Base-by-base conservation (phyloP, 2,113 vertebrate species). In the Corydoras sp. region DNA sequence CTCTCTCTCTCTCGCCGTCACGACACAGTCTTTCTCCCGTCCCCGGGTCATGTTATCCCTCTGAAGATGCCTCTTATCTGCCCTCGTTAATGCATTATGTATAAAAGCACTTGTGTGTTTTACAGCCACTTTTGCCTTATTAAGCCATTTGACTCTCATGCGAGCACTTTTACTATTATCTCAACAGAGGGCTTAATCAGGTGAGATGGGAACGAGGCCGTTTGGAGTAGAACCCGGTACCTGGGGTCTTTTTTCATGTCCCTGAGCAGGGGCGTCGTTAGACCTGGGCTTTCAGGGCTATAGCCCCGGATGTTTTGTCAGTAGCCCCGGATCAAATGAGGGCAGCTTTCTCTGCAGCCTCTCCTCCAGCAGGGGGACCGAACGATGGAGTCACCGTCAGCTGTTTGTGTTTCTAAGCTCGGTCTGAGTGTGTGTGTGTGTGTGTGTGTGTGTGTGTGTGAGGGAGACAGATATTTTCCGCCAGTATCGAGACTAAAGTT, bases 91-190 rank as follows among this genome's bases (percentile, higher is more conserved):
- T 86, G 85, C 83, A 85, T 89, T 87, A 89, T 86, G 85, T 83
- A 86, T 85, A 77, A 88, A 89, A 83, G 85, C 77, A 51, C 74
- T 50, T 78, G 80, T 86, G 84, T 88, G 84, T 85, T 89, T 87
- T 86, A 89, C 86, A 86, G 80, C 72, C 49, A 65, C 83, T 77
- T 77, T 83, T 80, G 83, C 83, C 84, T 86, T 86, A 87, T 88
- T 82, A 86, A 87, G 85, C 79, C 62, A 59, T 84, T 83, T 77
- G 69, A 76, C 81, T 79, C 81, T 79, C 87, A 86, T 87, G 85
- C 31, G 80, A 74, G 77, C 80, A 84, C 83, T 71, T 78, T 86
- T 85, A 85, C 85, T 72, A 75, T 88, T 86, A 85, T 89, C 84
- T 86, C 70, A 69, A 72, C 58, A 64, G 3, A 51, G 69, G 83